Evolutionary conservation across 2,888 invertebrate genomes (phyloP).

Genomic region (Tetheella fluctuosa): DNA sequence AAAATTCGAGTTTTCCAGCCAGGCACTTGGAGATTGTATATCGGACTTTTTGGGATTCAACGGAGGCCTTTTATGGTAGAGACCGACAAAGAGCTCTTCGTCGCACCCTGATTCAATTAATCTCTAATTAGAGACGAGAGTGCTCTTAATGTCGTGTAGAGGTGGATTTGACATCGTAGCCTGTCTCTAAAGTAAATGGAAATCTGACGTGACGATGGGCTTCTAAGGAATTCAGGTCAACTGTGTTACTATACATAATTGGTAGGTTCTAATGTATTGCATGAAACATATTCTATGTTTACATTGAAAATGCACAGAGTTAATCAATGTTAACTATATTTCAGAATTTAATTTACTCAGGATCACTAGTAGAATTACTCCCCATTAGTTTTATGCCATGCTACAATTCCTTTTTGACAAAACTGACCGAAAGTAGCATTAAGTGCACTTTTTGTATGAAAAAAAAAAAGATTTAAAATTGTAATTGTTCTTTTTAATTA

Average conservation of each 20-base stretch:
- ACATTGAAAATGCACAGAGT: too few relatives aligned
- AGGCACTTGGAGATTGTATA: not conserved
- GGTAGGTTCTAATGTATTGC: too few relatives aligned
- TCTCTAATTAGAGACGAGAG: slow-evolving; percentile 79
- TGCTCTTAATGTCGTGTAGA: slow-evolving; percentile 78
- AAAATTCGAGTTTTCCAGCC: not conserved
- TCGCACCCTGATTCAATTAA: slow-evolving; percentile 77
- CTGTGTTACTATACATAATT: slow-evolving; percentile 23
- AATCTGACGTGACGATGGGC: slow-evolving; percentile 69
- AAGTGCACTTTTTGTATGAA: too few relatives aligned
- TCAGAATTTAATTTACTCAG: too few relatives aligned
- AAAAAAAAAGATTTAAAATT: too few relatives aligned
- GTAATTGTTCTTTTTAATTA: too few relatives aligned
- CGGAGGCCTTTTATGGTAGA: slow-evolving; percentile 5
- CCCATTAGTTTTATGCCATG: too few relatives aligned
- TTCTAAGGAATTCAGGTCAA: slow-evolving; percentile 68
- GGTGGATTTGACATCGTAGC: slow-evolving; percentile 72
- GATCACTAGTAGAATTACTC: too few relatives aligned
- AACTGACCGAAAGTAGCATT: too few relatives aligned
- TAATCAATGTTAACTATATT: too few relatives aligned
- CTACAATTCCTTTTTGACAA: too few relatives aligned
- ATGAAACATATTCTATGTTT: too few relatives aligned
- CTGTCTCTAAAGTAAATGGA: slow-evolving; percentile 75
- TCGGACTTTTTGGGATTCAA: not conserved
- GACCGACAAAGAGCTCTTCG: slow-evolving; percentile 60